A percentile compares a stretch with the other conserved stretches of the same genome.
Conservation (phyloP, 2,113 vertebrate genomes). For the Galeopterus variegatus region DNA sequence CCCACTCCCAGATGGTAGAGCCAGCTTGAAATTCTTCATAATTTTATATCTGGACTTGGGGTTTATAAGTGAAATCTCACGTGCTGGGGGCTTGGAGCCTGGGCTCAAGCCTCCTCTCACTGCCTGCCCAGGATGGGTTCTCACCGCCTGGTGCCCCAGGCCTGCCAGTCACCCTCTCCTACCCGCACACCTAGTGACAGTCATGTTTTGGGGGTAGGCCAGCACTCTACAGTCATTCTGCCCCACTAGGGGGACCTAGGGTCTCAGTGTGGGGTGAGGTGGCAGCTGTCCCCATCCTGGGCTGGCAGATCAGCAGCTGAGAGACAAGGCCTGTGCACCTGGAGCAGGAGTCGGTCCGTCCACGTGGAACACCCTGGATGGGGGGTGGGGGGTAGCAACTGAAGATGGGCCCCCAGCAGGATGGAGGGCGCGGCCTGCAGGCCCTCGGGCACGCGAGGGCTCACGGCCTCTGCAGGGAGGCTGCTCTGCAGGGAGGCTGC, state of each 20-base stretch:
- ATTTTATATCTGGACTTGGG: background rate
- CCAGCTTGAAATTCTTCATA: background rate
- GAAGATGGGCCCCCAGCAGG: background rate
- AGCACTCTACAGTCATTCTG: rapidly evolving
- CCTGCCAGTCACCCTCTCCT: rapidly evolving
- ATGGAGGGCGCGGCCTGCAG: background rate
- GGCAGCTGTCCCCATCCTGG: too few relatives aligned
- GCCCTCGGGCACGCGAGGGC: too few relatives aligned
- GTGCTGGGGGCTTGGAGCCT: too few relatives aligned
- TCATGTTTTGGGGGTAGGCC: too few relatives aligned
- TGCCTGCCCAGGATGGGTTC: background rate
- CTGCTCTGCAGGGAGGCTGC: too few relatives aligned
- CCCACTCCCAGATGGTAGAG: rapidly evolving
- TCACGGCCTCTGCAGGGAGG: too few relatives aligned
- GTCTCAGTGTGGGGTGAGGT: too few relatives aligned
- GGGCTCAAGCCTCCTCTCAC: rapidly evolving
- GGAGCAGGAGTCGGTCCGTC: background rate
- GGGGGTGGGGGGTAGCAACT: background rate
- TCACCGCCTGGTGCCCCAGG: background rate
- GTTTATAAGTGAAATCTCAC: rapidly evolving
- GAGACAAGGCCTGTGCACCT: background rate
- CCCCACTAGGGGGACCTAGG: background rate
- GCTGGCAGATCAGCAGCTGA: background rate
- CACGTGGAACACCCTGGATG: background rate
- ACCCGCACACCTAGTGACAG: background rate